A percentile compares a stretch with the other conserved stretches of the same genome.
phyloP scores from a whole-genome alignment of 1,140 invertebrate genomes.

The Drosophila busckii region DNA sequence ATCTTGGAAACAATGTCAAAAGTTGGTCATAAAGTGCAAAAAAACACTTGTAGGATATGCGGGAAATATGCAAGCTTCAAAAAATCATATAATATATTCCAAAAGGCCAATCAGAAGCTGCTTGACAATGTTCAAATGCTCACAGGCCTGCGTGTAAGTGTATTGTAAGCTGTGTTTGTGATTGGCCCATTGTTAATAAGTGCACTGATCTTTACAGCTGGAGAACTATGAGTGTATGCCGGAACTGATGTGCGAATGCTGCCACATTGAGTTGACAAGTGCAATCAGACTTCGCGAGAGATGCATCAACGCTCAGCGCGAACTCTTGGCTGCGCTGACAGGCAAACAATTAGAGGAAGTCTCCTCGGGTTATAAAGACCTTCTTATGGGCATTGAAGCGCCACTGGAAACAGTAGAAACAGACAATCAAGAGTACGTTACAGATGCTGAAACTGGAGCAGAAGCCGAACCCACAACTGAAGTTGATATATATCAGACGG shows the following conservation, averaged over 20 bases:
- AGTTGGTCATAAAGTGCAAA: slow-evolving; percentile 46
- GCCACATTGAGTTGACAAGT: slow-evolving; percentile 40
- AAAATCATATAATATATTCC: slow-evolving; percentile 53
- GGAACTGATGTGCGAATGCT: slow-evolving; percentile 61
- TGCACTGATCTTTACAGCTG: slow-evolving; percentile 15
- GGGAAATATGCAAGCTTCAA: slow-evolving; percentile 60
- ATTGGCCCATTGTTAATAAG: neutral
- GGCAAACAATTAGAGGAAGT: slow-evolving; percentile 33
- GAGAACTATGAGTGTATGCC: slow-evolving; percentile 41
- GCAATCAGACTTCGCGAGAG: slow-evolving; percentile 49
- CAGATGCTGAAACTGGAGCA: neutral
- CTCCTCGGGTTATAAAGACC: slow-evolving; percentile 9
- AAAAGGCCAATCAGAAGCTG: slow-evolving; percentile 45
- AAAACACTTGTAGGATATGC: slow-evolving; percentile 58
- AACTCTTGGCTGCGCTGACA: slow-evolving; percentile 34
- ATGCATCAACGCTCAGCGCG: slow-evolving; percentile 50
- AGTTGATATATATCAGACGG: slow-evolving; percentile 1
- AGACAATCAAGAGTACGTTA: neutral
- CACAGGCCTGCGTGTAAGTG: slow-evolving; percentile 52
- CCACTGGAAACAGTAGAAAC: neutral
- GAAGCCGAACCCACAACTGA: slow-evolving; percentile 4
- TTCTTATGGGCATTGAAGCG: slow-evolving; percentile 14
- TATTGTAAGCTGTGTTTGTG: neutral
- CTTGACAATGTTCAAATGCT: slow-evolving; percentile 50
- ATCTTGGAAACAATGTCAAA: slow-evolving; percentile 47